Evolutionary conservation across 2,113 vertebrate genomes (phyloP).

Genomic region (Antechinus flavipes): DNA sequence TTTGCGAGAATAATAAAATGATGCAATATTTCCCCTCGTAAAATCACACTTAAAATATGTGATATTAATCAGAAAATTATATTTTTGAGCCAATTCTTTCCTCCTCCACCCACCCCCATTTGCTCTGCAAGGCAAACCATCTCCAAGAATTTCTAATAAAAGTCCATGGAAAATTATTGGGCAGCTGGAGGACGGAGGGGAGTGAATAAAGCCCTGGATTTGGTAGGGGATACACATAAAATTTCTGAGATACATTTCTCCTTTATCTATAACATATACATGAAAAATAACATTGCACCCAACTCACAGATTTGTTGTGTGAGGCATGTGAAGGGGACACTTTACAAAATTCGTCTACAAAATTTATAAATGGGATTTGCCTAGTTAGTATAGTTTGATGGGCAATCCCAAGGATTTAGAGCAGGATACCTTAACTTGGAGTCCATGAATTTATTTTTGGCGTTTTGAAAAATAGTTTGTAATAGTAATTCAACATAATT

Average conservation of each 20-base stretch:
- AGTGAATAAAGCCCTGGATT: not conserved
- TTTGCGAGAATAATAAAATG: not conserved
- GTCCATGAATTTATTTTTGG: not conserved
- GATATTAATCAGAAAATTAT: not conserved
- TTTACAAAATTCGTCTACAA: not conserved
- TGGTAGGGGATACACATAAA: not conserved
- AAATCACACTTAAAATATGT: not conserved
- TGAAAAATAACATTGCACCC: not conserved
- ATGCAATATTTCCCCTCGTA: not conserved
- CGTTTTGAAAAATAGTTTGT: not conserved
- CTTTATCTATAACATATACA: not conserved
- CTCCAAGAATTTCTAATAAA: conserved; percentile 2
- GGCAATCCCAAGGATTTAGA: not conserved
- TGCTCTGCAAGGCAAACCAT: not conserved
- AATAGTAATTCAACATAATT: not conserved
- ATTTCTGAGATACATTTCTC: not conserved
- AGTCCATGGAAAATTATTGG: not conserved
- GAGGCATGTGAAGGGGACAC: not conserved
- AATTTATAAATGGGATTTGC: not conserved
- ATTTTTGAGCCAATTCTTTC: not conserved
- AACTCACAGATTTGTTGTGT: not conserved
- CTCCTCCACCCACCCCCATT: not conserved
- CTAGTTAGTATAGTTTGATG: not conserved
- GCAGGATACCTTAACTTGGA: not conserved
- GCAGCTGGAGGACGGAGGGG: not conserved